Evolutionary conservation across 92 coral and sea anemone species (phyloP), one percentile per base, ranked within the genome.

Genomic region (Umimayanthus kanabou): DNA sequence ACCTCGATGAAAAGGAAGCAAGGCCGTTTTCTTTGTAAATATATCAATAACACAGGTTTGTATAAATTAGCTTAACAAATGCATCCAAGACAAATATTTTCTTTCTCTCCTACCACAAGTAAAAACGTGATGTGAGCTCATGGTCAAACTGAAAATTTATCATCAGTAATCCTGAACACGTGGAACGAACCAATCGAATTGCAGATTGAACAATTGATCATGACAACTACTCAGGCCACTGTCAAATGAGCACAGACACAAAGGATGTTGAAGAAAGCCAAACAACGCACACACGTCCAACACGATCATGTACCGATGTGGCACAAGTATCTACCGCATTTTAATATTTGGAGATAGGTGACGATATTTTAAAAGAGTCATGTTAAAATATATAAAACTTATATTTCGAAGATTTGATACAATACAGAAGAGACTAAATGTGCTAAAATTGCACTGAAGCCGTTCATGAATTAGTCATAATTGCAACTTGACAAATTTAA

Each of bases 261-360:
- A 69, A 22, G 29, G 28, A 9, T 43, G 22, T 64, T 82, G 16
- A 22, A 39, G 37, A 15, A 18, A 69, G 15, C 9, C 40, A 67
- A 70, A 83, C 87, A 83, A 83, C 29, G 65, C 18, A 14, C 77
- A 83, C 87, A 70, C 87, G 42, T 69, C 87, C 67, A 83, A 67
- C 76, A 61, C 69, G 69, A 61, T 18, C 69, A 5, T 61, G 69
- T 2, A 20, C n/a, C 1, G 69, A 13, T 18, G 26, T 18, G 25
- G 69, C 15, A 20, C 25, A 61, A 18, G 69, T 61, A 18, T 61
- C 3, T 22, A 23, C 69, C 69, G 7, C 15, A 61, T 22, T 22
- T 61, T n/a, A n/a, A n/a, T 61, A 61, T 61, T 53, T 53, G 0
- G 20, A 53, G 16, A 50, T 50, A 50, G 18, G 58, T 53, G 58